Conservation (phyloP, 2,113 vertebrate species). For the Grallaria varia region DNA sequence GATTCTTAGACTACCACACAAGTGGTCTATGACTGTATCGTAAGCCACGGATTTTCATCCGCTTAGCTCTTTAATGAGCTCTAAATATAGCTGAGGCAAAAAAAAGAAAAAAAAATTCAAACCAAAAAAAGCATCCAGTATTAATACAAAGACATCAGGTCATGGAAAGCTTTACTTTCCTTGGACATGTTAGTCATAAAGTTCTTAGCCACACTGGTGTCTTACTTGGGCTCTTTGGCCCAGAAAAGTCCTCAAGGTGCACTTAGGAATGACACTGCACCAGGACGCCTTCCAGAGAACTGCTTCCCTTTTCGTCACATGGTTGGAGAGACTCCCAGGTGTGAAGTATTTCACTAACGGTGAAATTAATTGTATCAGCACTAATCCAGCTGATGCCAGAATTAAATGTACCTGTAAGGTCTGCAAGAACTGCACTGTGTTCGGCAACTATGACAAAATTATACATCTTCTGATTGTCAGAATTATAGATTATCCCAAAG, state of each 20-base stretch:
- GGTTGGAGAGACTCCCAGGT: not conserved
- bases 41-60: not conserved
- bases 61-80: not conserved
- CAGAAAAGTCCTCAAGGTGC: not conserved
- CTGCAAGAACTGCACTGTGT: not conserved
- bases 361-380: not conserved
- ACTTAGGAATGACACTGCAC: too few relatives aligned
- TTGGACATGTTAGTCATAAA: not conserved
- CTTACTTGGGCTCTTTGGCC: not conserved
- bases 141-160: not conserved
- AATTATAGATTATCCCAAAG: not conserved
- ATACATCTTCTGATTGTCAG: not conserved
- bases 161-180: not conserved
- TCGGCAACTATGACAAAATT: not conserved
- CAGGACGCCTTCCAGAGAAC: not conserved
- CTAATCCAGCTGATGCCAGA: not conserved
- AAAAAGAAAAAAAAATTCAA: not conserved
- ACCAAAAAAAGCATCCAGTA: not conserved
- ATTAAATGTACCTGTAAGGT: not conserved
- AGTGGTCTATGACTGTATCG: not conserved
- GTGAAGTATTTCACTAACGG: not conserved
- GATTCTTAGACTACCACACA: not conserved
- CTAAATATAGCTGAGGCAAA: not conserved
- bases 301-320: not conserved
- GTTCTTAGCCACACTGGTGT: not conserved